phyloP scores from a whole-genome alignment of 1,140 invertebrate genomes.

The Vollenhovia emeryi region DNA sequence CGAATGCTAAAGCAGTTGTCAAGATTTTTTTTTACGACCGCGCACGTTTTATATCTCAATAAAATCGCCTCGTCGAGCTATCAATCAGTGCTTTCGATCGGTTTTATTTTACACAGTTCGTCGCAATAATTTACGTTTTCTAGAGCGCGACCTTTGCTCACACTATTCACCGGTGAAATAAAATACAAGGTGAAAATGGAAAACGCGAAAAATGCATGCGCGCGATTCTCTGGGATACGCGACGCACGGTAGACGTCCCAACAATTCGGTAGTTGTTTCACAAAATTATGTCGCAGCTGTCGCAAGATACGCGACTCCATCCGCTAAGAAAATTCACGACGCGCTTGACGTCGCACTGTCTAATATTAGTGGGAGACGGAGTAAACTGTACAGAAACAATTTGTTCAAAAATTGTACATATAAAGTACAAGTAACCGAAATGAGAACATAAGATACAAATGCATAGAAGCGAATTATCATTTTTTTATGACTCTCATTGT shows the following conservation, averaged over 20 bases:
- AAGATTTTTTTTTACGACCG: not conserved
- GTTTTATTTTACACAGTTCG: not conserved
- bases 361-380: conserved; percentile 7
- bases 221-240: conserved; percentile 3
- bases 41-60: not conserved
- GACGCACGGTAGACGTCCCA: not conserved
- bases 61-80: not conserved
- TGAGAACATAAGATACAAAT: not conserved
- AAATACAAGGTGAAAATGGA: not conserved
- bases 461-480: not conserved
- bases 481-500: too few relatives aligned
- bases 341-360: not conserved
- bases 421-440: not conserved
- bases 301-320: not conserved
- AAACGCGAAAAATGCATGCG: not conserved
- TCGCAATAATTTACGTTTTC: conserved; percentile 1
- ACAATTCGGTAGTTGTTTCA: conserved; percentile 9
- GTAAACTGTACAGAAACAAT: not conserved
- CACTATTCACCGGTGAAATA: not conserved
- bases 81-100: not conserved
- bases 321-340: conserved; percentile 11
- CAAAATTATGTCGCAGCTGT: conserved; percentile 24
- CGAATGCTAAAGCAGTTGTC: not conserved
- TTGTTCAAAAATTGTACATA: not conserved
- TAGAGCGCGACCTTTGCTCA: not conserved